These are phyloP conservation scores for Drosophila lini DNA, from an alignment of 1,140 invertebrate genomes.

Conservation along the genomic window DNA sequence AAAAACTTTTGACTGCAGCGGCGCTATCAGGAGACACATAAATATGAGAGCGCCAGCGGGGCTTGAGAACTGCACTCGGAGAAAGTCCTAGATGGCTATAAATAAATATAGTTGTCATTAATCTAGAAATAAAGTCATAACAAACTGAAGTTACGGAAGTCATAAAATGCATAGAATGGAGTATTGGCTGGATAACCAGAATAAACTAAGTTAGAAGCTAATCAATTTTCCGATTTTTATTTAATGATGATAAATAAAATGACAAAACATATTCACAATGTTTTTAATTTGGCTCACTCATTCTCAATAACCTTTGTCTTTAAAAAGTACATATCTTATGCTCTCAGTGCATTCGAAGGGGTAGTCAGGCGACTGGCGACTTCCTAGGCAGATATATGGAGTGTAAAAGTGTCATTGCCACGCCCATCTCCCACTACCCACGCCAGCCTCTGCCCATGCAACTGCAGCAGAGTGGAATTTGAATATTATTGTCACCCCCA, in stretches of 20 bases:
- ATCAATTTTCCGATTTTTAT: too few relatives aligned
- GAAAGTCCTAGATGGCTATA: conserved; percentile 15
- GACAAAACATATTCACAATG: too few relatives aligned
- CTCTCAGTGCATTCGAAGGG: conserved; percentile 17
- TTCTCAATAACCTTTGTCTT: neutral
- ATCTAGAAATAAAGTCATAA: neutral
- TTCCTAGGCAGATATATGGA: conserved; percentile 67
- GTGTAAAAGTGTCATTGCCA: conserved; percentile 67
- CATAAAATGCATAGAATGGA: neutral
- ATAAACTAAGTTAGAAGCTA: neutral
- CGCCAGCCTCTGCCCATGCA: neutral
- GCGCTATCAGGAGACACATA: conserved; percentile 80
- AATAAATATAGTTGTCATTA: conserved; percentile 16
- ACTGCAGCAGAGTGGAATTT: conserved; percentile 68
- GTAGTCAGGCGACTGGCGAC: conserved; percentile 48
- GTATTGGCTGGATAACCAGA: neutral
- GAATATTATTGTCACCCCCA: conserved; percentile 79
- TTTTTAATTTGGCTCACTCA: too few relatives aligned
- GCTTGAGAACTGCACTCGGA: conserved; percentile 49
- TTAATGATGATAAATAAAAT: too few relatives aligned
- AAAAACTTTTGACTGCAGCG: conserved; percentile 75
- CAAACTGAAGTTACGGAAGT: neutral
- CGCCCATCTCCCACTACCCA: conserved; percentile 53
- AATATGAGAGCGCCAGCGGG: conserved; percentile 78
- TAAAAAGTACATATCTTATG: neutral